Evolutionary conservation across 2,113 vertebrate species (phyloP).

Genomic region (Synodontis membranacea): DNA sequence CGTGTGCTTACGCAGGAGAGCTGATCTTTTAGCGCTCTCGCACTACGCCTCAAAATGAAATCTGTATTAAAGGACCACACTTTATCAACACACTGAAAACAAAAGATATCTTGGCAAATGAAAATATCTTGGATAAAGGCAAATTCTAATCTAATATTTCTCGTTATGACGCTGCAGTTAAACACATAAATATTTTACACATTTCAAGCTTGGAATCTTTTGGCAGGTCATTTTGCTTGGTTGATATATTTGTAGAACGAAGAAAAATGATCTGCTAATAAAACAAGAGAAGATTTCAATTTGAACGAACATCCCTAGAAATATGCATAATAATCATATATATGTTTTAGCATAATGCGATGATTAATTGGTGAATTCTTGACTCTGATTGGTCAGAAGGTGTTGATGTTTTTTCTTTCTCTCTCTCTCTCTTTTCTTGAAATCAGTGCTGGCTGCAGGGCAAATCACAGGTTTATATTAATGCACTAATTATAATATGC

Average conservation of each 20-base stretch:
- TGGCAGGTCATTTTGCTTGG: background rate
- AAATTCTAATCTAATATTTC: background rate
- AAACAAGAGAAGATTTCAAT: background rate
- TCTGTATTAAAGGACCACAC: background rate
- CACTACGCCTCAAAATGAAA: constrained; percentile 3
- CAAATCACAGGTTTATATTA: background rate
- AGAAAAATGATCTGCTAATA: background rate
- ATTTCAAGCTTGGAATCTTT: background rate
- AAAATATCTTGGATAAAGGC: background rate
- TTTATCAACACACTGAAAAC: constrained; percentile 9
- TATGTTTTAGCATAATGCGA: background rate
- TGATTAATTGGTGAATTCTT: background rate
- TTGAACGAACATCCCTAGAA: background rate
- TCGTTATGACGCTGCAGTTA: background rate
- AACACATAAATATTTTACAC: background rate
- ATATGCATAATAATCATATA: background rate
- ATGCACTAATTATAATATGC: background rate
- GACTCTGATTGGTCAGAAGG: background rate
- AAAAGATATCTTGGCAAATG: constrained; percentile 5
- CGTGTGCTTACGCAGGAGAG: constrained; percentile 4
- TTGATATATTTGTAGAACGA: background rate
- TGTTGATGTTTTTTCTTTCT: background rate
- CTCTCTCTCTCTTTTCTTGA: too few relatives aligned
- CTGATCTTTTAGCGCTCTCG: constrained; percentile 2
- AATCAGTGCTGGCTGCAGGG: background rate